Conservation (phyloP, 2,888 invertebrate genomes). For the Papilio gigon region DNA sequence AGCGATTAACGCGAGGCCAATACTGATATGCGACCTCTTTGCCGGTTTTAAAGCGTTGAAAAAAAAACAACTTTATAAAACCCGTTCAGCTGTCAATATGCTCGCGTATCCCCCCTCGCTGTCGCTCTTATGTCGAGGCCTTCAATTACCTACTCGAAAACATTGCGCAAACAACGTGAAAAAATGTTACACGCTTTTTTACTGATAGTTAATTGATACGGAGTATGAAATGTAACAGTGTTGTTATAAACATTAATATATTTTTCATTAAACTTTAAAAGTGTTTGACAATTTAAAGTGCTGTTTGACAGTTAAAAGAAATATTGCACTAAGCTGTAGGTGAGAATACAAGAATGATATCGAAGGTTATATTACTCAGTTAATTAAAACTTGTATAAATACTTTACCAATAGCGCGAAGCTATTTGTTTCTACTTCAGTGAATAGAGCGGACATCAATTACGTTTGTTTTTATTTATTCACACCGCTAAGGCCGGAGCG, state of each 20-base stretch:
- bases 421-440: no score
- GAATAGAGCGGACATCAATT: constrained; percentile 51
- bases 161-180: constrained; percentile 12
- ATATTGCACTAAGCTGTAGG: neutral
- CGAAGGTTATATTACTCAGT: neutral
- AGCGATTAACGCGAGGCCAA: constrained; percentile 77
- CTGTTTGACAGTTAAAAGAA: constrained; percentile 1
- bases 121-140: constrained; percentile 28
- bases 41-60: constrained; percentile 60
- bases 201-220: constrained; percentile 7
- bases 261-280: neutral
- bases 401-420: neutral
- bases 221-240: constrained; percentile 12
- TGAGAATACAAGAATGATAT: neutral
- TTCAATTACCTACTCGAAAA: constrained; percentile 47
- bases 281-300: constrained; percentile 11
- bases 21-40: constrained; percentile 78
- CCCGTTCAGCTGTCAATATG: constrained; percentile 61
- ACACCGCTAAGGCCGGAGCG: constrained; percentile 62
- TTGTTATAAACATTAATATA: neutral
- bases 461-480: constrained; percentile 59
- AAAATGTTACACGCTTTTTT: constrained; percentile 12
- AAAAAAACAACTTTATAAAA: constrained; percentile 55
- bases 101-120: constrained; percentile 38
- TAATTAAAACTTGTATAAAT: constrained; percentile 1